Evolutionary conservation across 2,888 invertebrate genomes (phyloP).

Genomic region (Lasiommata megera): DNA sequence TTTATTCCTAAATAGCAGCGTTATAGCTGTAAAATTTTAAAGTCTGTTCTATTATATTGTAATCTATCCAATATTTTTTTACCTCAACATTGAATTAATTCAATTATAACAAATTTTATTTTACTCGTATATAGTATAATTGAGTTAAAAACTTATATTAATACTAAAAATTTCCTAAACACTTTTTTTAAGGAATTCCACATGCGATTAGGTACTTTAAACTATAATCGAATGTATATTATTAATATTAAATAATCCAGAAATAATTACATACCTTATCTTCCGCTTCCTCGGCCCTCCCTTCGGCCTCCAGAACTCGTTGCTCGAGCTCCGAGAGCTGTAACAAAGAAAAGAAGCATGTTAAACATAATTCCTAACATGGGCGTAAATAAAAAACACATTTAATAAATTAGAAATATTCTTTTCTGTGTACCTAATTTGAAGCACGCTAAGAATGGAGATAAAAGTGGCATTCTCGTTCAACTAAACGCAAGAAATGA

Average conservation of each 20-base stretch:
- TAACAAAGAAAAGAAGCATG: conserved; percentile 60
- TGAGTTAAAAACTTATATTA: no score
- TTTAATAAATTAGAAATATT: neutral
- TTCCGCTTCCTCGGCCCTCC: conserved; percentile 95
- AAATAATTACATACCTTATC: conserved; percentile 88
- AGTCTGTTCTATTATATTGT: no score
- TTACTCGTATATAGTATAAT: no score
- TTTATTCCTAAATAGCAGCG: no score
- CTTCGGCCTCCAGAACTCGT: conserved; percentile 95
- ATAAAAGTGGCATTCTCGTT: conserved; percentile 18
- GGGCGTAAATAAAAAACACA: neutral
- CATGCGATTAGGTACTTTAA: no score
- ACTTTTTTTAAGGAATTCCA: no score
- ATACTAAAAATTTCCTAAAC: no score
- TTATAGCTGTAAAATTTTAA: no score
- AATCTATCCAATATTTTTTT: no score
- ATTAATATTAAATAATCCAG: neutral
- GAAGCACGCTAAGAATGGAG: neutral
- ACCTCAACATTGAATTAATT: no score
- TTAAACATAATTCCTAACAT: neutral
- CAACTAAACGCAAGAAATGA: conserved; percentile 9
- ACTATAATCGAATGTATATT: no score
- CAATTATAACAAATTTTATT: no score
- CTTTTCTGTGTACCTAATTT: conserved; percentile 6
- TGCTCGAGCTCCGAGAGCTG: conserved; percentile 97